Evolutionary conservation across 2,888 invertebrate genomes (phyloP), one percentile per base, ranked within the genome.

Genomic region (Cenopis cana): DNA sequence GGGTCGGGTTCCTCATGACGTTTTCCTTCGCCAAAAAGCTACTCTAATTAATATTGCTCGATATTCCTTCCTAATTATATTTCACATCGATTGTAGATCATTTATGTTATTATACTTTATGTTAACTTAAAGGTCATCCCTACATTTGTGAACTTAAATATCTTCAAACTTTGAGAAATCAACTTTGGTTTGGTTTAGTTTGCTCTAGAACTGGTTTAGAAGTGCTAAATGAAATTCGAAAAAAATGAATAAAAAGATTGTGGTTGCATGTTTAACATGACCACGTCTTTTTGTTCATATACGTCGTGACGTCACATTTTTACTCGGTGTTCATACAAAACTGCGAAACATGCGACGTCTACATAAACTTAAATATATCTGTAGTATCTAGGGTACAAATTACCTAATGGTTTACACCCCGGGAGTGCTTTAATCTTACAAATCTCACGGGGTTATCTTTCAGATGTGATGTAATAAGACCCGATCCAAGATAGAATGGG

Each of bases 351-450:
- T 46, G 46, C n/a, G 6, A 46, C 46, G n/a, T 46, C 46, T 46
- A 46, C 4, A n/a, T 46, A 1, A 24, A 24, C 24, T 24, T n/a
- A 46, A 12, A 46, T 46, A 46, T n/a, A 10, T 38, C n/a, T 46
- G n/a, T 14, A 14, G 54, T 55, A 18, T 41, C 68, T n/a, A 29
- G 38, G 57, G 57, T 38, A 70, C 59, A 65, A 65, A 70, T 65
- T 59, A 46, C 69, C 69, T 52, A 65, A 69, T 69, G 64, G 69
- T 64, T 69, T 56, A 64, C 52, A 29, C 57, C 57, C 18, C 14
- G 14, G 64, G 64, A 52, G 17, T 50, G 49, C 36, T 24, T 56
- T 18, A 56, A 41, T 17, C 50, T n/a, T 20, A 33, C 11, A 50
- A 56, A 38, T 36, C 59, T 24, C 65, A 46, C 50, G 65, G 60